These are phyloP conservation scores for Griposia aprilina DNA, from an alignment of 2,888 invertebrate species.

Conservation along the genomic window DNA sequence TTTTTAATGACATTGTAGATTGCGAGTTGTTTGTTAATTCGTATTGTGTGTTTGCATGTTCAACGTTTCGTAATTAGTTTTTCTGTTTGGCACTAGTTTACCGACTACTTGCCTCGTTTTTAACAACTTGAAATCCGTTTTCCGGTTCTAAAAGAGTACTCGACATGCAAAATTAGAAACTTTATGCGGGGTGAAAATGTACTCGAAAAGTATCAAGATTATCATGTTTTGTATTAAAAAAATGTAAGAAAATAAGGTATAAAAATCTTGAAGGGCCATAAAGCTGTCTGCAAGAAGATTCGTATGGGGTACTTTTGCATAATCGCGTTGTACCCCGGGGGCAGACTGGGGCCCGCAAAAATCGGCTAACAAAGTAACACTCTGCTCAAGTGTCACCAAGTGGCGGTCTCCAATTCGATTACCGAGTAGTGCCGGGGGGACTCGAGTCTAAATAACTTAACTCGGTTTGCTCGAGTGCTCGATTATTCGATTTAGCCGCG, in stretches of 20 bases:
- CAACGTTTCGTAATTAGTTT: constrained; percentile 56
- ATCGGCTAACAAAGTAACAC: constrained; percentile 89
- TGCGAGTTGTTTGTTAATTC: constrained; percentile 66
- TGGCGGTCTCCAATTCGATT: constrained; percentile 89
- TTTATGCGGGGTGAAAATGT: constrained; percentile 47
- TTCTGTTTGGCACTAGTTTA: constrained; percentile 40
- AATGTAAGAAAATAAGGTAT: constrained; percentile 63
- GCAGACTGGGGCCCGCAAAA: constrained; percentile 77
- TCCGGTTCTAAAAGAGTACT: constrained; percentile 43
- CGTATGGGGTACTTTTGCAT: constrained; percentile 80
- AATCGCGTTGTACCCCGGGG: constrained; percentile 77
- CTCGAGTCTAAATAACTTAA: constrained; percentile 86
- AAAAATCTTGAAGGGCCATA: constrained; percentile 70
- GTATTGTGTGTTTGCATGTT: constrained; percentile 63
- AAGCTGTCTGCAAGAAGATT: constrained; percentile 74
- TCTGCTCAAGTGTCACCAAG: constrained; percentile 86
- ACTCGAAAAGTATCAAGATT: constrained; percentile 49
- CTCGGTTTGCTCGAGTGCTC: constrained; percentile 86
- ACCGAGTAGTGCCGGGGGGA: constrained; percentile 84
- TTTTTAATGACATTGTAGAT: constrained; percentile 66
- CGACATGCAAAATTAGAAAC: constrained; percentile 53
- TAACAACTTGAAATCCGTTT: constrained; percentile 47
- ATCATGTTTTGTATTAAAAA: constrained; percentile 61
- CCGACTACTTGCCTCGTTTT: constrained; percentile 32
- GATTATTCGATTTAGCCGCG: constrained; percentile 86